Conservation (phyloP, 92 coral and sea anemone genomes). For the Phenganax subtilis region DNA sequence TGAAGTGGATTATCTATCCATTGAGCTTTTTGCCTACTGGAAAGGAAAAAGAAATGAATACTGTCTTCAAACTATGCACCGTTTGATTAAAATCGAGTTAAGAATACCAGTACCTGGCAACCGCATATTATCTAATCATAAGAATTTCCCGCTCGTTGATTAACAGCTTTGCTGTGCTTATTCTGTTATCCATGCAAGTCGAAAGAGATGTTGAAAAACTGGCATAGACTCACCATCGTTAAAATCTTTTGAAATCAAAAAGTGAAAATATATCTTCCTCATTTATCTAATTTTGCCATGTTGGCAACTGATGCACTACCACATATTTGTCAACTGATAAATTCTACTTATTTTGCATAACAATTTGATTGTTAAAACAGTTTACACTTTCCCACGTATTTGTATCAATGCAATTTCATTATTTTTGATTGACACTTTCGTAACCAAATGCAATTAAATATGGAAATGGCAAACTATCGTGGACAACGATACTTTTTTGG, state of each 20-base stretch:
- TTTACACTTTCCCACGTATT: neutral
- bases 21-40: too few species aligned
- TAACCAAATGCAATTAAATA: neutral
- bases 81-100: neutral
- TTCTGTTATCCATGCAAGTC: neutral
- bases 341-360: constrained; percentile 7
- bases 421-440: neutral
- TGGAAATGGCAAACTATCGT: too few species aligned
- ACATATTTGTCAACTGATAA: neutral
- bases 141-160: neutral
- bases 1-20: too few species aligned
- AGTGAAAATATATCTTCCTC: too few species aligned
- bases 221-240: too few species aligned
- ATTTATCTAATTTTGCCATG: neutral
- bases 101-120: neutral
- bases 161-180: neutral
- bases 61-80: too few species aligned
- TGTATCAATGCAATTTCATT: neutral
- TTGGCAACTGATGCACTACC: constrained; percentile 6
- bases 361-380: neutral
- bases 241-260: too few species aligned
- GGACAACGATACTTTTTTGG: too few species aligned
- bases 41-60: too few species aligned
- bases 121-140: constrained; percentile 4
- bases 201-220: neutral